Base-by-base conservation (phyloP, 1,140 invertebrate species). In the Macrobrachium rosenbergii region DNA sequence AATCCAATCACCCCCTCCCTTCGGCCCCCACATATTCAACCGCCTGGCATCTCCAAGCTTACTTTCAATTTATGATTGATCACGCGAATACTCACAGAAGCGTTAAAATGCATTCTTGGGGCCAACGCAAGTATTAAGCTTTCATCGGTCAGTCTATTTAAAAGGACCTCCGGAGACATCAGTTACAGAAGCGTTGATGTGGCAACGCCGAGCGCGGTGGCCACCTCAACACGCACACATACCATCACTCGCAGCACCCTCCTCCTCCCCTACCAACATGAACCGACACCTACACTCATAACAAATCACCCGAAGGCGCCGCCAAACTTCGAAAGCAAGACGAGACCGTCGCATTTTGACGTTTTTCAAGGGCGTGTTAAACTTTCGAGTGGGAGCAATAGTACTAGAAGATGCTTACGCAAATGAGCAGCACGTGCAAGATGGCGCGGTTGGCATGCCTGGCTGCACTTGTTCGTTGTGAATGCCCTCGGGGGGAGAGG, bases 201-300 rank as follows among this genome's bases (percentile, higher is more conserved):
- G 73, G 73, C 69, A 77, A 62, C 67, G 82, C 73, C 62, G 82
- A 58, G 82, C 82, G 73, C 82, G 82, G 72, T 37, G 58, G 82
- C 72, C 82, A 62, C 82, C 82, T 77, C 75, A 84, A 84, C 82
- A 84, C 82, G 82, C 82, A 84, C 82, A 84, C 72, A 84, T 84
- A 78, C 82, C 82, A 84, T 84, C 82, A 77, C 82, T 78, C 73
- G 64, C 82, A 28, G n/a, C 12, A 28, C 69, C 69, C 21, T 73
- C 21, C 69, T 16, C 72, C 72, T 37, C 45, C 72, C 72, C 45
- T 23, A 43, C 23, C 76, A 79, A 43, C 11, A 45, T 0, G 43
- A 60, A n/a, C 69, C 72, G 28, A 83, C 82, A 43, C 82, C 17
- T n/a, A 43, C 82, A 62, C 69, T 14, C 52, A 83, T 19, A 37